Base-by-base conservation (phyloP, 2,888 invertebrate genomes). In the Drosophila mimetica region DNA sequence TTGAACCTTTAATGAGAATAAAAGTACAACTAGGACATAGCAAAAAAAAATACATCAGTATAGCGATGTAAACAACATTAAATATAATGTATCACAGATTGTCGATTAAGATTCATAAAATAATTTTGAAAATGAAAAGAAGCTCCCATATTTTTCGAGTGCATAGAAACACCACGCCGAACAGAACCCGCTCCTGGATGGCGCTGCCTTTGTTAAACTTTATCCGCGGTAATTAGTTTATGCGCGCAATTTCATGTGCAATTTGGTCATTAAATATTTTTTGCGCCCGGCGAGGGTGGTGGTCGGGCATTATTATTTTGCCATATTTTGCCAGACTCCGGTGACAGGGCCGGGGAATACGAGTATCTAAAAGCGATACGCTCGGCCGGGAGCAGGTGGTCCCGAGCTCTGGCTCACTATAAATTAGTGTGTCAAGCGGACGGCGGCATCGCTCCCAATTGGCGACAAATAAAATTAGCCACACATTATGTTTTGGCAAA, bases 381-480 rank as follows among this genome's bases (percentile, higher is more conserved):
- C 60, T 74, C 69, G 67, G 75, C 63, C 39, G 52, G 84, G 69
- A 75, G 59, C 88, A 85, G 86, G 88, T 85, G 84, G 72, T 76
- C 69, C 47, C 28, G 46, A 64, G 71, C 72, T 53, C 72, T 22
- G 63, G 71, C 72, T 57, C 73, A 86, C 81, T 84, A 86, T 76
- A 88, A 88, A 88, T 84, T 74, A 75, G 60, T 67, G 64, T 58
- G 60, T 64, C 63, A 64, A 52, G 63, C 63, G 63, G 63, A 65
- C 58, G 51, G 64, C 44, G 47, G 50, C 48, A 46, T 61, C 41
- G 75, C 60, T 87, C 84, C 88, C 86, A 88, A 86, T 84, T 86
- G 88, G 86, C 84, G 86, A 88, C 88, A 84, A 85, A 88, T 81
- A 86, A 85, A 85, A 85, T 85, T 85, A 88, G 87, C 77, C 81